Conservation (phyloP, 1,140 invertebrate species). For the Drosophila mauritiana region DNA sequence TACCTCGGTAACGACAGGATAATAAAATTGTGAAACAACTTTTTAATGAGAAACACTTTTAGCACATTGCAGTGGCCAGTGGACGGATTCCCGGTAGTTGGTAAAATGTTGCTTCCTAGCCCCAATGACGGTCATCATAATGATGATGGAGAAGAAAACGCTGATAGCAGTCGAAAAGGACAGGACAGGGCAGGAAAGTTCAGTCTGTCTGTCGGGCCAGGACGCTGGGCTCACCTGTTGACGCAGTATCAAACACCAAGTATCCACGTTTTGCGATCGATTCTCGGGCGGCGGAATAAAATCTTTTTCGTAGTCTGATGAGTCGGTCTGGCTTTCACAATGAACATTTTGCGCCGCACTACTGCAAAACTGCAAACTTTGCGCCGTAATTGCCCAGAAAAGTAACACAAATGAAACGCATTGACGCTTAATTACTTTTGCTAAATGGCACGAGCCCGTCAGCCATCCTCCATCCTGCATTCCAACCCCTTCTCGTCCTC, state of each 20-base stretch:
- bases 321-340: slow-evolving; percentile 60
- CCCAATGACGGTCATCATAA: slow-evolving; percentile 11
- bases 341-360: slow-evolving; percentile 71
- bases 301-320: slow-evolving; percentile 1
- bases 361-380: slow-evolving; percentile 52
- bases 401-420: slow-evolving; percentile 81
- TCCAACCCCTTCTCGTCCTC: neutral
- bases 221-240: slow-evolving; percentile 18
- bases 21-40: slow-evolving; percentile 80
- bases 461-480: neutral
- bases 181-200: too few relatives aligned
- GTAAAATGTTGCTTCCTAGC: slow-evolving; percentile 28
- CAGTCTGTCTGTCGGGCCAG: too few relatives aligned
- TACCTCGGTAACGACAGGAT: slow-evolving; percentile 52
- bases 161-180: neutral
- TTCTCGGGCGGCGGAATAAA: neutral
- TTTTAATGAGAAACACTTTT: slow-evolving; percentile 81
- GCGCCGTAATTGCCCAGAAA: slow-evolving; percentile 75
- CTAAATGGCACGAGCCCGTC: slow-evolving; percentile 62
- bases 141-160: slow-evolving; percentile 7
- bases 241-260: neutral
- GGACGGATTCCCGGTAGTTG: slow-evolving; percentile 11
- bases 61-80: slow-evolving; percentile 62
- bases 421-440: slow-evolving; percentile 80
- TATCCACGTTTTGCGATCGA: slow-evolving; percentile 2